These are phyloP conservation scores for Frieseomelitta varia DNA, from an alignment of 1,140 invertebrate genomes.

Conservation along the genomic window DNA sequence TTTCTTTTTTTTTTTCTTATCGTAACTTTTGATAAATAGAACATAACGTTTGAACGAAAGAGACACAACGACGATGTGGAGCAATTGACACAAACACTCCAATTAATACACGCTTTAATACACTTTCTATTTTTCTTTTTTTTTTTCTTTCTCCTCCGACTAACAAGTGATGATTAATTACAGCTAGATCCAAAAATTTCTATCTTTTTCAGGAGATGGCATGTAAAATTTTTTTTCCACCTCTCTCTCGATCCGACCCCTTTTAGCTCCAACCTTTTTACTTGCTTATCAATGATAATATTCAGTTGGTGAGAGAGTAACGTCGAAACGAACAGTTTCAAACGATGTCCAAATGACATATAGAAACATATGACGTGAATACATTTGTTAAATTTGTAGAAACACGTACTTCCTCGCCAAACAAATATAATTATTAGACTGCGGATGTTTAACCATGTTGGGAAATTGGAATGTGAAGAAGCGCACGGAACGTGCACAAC, in stretches of 20 bases:
- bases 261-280: not conserved
- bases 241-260: conserved; percentile 52
- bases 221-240: conserved; percentile 75
- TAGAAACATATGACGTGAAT: not conserved
- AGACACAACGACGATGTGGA: conserved; percentile 54
- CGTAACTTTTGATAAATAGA: not conserved
- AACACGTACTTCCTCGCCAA: not conserved
- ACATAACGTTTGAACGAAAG: not conserved
- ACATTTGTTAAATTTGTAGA: too few species aligned
- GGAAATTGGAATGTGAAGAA: too few species aligned
- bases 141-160: conserved; percentile 52
- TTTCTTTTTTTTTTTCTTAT: not conserved
- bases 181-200: conserved; percentile 73
- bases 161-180: conserved; percentile 70
- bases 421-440: not conserved
- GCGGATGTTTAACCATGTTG: too few species aligned
- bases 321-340: not conserved
- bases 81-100: conserved; percentile 69
- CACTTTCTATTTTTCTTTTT: conserved; percentile 29
- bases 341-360: not conserved
- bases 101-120: conserved; percentile 69
- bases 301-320: not conserved
- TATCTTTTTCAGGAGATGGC: conserved; percentile 80
- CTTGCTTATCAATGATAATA: conserved; percentile 31
- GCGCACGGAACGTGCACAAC: too few species aligned